Percentiles rank a stretch among this genome's conserved stretches.
Conservation (phyloP, 2,113 vertebrate species). For the Centropus bengalensis region DNA sequence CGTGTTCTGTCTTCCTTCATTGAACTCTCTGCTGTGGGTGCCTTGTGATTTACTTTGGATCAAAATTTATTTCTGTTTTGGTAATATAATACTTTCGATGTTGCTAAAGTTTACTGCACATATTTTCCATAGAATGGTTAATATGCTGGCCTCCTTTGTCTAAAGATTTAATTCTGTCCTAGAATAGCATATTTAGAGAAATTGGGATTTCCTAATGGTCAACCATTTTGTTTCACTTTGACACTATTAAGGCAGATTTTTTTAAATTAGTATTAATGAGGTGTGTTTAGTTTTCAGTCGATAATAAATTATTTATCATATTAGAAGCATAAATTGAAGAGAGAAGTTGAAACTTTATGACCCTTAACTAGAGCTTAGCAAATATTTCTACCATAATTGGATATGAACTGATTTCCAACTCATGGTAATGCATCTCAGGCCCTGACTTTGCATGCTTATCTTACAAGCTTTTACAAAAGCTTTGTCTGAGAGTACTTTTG, state of each 20-base stretch:
- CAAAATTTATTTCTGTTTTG: background rate
- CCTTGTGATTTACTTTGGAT: background rate
- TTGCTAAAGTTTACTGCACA: background rate
- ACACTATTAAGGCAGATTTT: background rate
- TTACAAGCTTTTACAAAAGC: background rate
- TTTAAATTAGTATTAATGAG: background rate
- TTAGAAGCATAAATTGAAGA: slow-evolving; percentile 8
- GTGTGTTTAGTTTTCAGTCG: background rate
- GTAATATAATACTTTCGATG: background rate
- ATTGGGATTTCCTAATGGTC: background rate
- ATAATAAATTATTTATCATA: slow-evolving; percentile 3
- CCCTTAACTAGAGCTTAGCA: slow-evolving; percentile 32
- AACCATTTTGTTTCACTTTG: background rate
- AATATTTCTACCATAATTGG: slow-evolving; percentile 16
- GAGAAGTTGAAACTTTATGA: slow-evolving; percentile 16
- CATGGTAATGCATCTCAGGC: background rate
- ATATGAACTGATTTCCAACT: background rate
- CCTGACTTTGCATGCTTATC: background rate
- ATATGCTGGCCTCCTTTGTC: background rate
- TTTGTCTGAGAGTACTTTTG: background rate
- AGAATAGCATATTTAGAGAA: background rate
- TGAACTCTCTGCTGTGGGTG: background rate
- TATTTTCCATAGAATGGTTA: background rate
- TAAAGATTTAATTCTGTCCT: background rate
- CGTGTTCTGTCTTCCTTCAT: background rate